Base-by-base conservation (phyloP, 2,888 invertebrate genomes). In the Caenorhabditis sp. region DNA sequence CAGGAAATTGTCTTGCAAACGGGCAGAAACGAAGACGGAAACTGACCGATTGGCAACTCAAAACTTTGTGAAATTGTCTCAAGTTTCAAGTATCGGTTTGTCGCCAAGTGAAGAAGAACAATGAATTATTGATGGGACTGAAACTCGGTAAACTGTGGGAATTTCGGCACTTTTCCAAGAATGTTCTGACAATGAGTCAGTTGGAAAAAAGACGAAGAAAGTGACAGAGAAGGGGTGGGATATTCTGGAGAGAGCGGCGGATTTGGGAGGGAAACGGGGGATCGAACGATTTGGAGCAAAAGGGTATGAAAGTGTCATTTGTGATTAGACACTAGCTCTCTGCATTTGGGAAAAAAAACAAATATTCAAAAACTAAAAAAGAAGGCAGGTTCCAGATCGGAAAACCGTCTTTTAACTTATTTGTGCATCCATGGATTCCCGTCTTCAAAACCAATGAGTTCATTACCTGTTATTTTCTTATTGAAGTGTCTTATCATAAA, bases 31-130 rank as follows among this genome's bases (percentile, higher is more conserved):
- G 35, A 9, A 18, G 44, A 56, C 55, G 56, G n/a, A 18, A 56
- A 72, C 6, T 64, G 72, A 72, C 72, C 72, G 64, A 71, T 71
- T 65, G 65, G 65, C 56, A 67, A 53, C 64, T 64, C 64, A 60
- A 60, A 35, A 20, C 4, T 65, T 60, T 20, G 44, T 28, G 76
- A 61, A 67, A 76, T 76, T 67, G 76, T 67, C 76, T 76, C 76
- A 76, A 67, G 76, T 76, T 76, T 76, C 76, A 76, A 76, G 76
- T 76, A 76, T 76, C 67, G 55, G 60, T 76, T 76, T 22, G 37
- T 24, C 55, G 32, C 72, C 53, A 62, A 71, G 47, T 20, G 24
- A 67, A n/a, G n/a, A n/a, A n/a, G 22, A 67, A 51, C 18, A 50
- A 67, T 76, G 76, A 76, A 76, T 76, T 67, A 76, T 76, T 76